Conservation (phyloP, 2,888 invertebrate species). For the Proisotoma minuta region DNA sequence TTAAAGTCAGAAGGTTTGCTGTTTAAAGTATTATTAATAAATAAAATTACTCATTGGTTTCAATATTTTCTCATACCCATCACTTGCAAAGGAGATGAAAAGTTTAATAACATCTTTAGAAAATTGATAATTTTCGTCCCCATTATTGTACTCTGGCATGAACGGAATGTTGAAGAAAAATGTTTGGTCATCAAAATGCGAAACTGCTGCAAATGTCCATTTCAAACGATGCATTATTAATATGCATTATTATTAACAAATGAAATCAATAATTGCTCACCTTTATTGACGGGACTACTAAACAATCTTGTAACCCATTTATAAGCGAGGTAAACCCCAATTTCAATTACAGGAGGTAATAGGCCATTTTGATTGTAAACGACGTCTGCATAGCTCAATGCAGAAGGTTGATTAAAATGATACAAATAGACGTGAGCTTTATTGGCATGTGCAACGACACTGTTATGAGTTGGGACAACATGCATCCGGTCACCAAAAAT, state of each 20-base stretch:
- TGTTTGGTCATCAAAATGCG: conserved; percentile 13
- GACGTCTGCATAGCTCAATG: conserved; percentile 3
- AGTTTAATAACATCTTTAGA: conserved; percentile 4
- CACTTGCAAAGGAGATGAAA: conserved; percentile 2
- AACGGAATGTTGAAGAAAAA: conserved; percentile 11
- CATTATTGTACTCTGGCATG: conserved; percentile 4
- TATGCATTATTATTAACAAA: background rate
- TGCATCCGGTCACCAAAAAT: conserved; percentile 1
- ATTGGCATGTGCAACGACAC: conserved; percentile 6
- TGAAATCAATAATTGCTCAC: background rate
- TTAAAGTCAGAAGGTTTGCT: conserved; percentile 5
- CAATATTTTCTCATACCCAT: conserved; percentile 1
- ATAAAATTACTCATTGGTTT: background rate
- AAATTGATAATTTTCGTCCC: conserved; percentile 5
- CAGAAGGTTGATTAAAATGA: background rate
- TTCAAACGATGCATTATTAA: background rate
- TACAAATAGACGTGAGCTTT: background rate
- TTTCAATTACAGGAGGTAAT: conserved; percentile 6
- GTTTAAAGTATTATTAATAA: background rate
- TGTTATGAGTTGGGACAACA: conserved; percentile 1
- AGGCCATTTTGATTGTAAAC: background rate
- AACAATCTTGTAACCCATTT: conserved; percentile 3
- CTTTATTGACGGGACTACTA: background rate
- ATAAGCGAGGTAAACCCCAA: background rate
- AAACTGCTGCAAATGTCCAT: conserved; percentile 5